Evolutionary conservation across 1,140 invertebrate genomes (phyloP).

Genomic region (Nymphalis io): DNA sequence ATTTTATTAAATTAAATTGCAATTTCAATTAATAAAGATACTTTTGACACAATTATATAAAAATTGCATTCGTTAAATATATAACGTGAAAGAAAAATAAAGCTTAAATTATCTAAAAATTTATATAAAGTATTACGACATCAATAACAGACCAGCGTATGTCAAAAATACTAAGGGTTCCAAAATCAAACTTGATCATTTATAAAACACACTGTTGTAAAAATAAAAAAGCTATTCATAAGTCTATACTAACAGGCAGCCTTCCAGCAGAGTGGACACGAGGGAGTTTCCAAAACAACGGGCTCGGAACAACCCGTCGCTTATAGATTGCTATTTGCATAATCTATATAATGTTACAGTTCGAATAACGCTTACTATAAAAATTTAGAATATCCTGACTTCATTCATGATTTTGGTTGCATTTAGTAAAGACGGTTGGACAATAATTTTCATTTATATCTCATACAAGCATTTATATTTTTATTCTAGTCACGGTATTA

Average conservation of each 20-base stretch:
- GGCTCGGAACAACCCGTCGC: constrained; percentile 25
- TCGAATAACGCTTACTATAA: constrained; percentile 4
- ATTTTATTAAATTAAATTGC: too few species aligned
- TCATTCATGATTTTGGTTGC: background rate
- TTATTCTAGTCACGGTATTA: too few species aligned
- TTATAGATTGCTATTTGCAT: constrained; percentile 29
- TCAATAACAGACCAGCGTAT: background rate
- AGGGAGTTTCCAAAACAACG: constrained; percentile 31
- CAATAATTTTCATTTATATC: too few species aligned
- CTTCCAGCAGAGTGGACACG: constrained; percentile 23
- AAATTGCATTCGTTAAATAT: too few species aligned
- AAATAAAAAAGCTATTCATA: constrained; percentile 31
- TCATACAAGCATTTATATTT: too few species aligned
- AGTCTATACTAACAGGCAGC: constrained; percentile 17
- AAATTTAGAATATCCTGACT: constrained; percentile 2
- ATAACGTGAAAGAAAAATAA: too few species aligned
- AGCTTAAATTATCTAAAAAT: too few species aligned
- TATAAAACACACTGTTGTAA: constrained; percentile 9
- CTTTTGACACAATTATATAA: background rate
- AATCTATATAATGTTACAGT: constrained; percentile 4
- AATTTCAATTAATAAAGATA: too few species aligned
- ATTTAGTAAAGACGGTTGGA: too few species aligned
- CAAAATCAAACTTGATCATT: constrained; percentile 10
- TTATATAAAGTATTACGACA: too few species aligned
- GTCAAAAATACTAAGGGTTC: background rate